These are phyloP conservation scores for Brenthis hecate DNA, from an alignment of 2,888 invertebrate species.

Conservation along the genomic window DNA sequence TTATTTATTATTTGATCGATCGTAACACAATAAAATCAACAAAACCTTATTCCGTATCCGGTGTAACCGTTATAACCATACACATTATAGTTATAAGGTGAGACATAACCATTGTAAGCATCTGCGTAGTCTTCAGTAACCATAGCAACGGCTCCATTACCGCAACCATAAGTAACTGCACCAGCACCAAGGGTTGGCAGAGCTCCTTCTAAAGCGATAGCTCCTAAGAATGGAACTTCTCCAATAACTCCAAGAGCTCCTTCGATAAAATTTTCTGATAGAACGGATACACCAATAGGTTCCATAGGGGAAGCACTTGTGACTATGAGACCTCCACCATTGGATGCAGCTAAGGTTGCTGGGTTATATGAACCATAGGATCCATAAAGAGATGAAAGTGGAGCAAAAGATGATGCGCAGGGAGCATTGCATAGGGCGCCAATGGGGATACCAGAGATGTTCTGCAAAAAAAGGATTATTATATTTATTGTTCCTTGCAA, in stretches of 20 bases:
- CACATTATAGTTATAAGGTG: constrained; percentile 9
- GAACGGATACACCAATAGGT: constrained; percentile 39
- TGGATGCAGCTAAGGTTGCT: constrained; percentile 36
- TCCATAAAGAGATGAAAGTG: background rate
- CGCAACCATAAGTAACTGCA: constrained; percentile 43
- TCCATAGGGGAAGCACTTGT: constrained; percentile 46
- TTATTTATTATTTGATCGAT: constrained; percentile 9
- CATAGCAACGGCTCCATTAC: constrained; percentile 28
- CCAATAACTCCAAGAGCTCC: constrained; percentile 39
- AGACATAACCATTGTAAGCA: background rate
- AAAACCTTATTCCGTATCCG: constrained; percentile 1
- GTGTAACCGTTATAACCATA: constrained; percentile 7
- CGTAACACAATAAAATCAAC: background rate
- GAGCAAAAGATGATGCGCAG: background rate
- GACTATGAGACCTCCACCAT: constrained; percentile 42
- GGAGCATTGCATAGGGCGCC: too few relatives aligned
- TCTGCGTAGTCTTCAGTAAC: constrained; percentile 3
- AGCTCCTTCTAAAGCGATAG: constrained; percentile 50
- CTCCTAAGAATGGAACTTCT: constrained; percentile 46
- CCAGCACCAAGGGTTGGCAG: constrained; percentile 50
- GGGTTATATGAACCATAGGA: constrained; percentile 12
- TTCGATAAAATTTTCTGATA: constrained; percentile 42
- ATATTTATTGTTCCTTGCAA: too few relatives aligned
- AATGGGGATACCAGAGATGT: constrained; percentile 13
- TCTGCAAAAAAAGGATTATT: background rate